These are phyloP conservation scores for Gymnocheta viridis DNA, from an alignment of 2,888 invertebrate species.

Conservation along the genomic window DNA sequence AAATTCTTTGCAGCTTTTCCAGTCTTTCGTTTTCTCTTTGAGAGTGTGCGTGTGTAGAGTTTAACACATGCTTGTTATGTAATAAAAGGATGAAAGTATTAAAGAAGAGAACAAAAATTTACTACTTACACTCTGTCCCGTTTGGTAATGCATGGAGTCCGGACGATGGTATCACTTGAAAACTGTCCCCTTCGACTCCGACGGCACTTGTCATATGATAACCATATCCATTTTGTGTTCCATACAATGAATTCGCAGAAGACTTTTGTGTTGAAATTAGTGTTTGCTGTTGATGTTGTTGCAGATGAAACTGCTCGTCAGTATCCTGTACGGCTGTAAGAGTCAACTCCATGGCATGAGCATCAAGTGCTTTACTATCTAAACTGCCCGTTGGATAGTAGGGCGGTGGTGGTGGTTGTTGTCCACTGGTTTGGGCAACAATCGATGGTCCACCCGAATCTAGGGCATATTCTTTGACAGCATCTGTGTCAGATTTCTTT, in stretches of 20 bases:
- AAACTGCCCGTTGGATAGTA: slow-evolving; percentile 77
- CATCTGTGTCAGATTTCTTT: slow-evolving; percentile 73
- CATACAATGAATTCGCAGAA: slow-evolving; percentile 68
- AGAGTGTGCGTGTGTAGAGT: background rate
- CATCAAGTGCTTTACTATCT: slow-evolving; percentile 77
- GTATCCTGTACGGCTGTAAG: slow-evolving; percentile 76
- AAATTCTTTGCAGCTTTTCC: too few relatives aligned
- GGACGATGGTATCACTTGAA: slow-evolving; percentile 79
- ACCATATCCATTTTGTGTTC: slow-evolving; percentile 76
- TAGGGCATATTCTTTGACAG: slow-evolving; percentile 75
- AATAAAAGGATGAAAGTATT: background rate
- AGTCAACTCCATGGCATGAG: slow-evolving; percentile 77
- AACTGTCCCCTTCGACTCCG: slow-evolving; percentile 79
- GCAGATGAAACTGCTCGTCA: slow-evolving; percentile 76
- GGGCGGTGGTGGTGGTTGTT: slow-evolving; percentile 76
- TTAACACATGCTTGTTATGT: too few relatives aligned
- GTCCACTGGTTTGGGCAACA: slow-evolving; percentile 69
- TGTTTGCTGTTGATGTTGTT: slow-evolving; percentile 72
- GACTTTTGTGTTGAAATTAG: slow-evolving; percentile 65
- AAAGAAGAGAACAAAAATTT: background rate
- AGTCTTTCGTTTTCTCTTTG: too few relatives aligned
- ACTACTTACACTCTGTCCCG: slow-evolving; percentile 79
- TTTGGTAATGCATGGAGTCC: slow-evolving; percentile 70
- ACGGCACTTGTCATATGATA: slow-evolving; percentile 80
- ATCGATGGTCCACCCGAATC: slow-evolving; percentile 75